phyloP scores from a whole-genome alignment of 2,888 invertebrate genomes.

The Oscheius sp. region DNA sequence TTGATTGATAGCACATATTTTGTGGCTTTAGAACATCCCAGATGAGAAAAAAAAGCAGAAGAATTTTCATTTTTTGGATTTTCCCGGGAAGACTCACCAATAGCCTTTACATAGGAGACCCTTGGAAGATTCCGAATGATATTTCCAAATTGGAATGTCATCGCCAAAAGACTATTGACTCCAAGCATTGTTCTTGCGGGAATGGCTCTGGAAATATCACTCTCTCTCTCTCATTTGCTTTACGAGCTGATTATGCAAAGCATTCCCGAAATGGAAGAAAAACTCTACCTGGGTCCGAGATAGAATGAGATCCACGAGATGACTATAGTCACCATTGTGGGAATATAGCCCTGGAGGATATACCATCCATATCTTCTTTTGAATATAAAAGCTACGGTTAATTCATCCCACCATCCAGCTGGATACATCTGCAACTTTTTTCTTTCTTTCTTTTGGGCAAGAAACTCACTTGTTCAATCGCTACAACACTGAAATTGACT shows the following conservation, averaged over 20 bases:
- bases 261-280: no score
- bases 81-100: conserved; percentile 4
- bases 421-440: conserved; percentile 64
- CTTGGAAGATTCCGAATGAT: conserved; percentile 69
- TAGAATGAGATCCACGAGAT: conserved; percentile 70
- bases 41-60: no score
- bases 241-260: neutral
- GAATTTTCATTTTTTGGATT: neutral
- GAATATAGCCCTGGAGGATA: conserved; percentile 70
- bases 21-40: no score
- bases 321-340: conserved; percentile 70
- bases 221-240: neutral
- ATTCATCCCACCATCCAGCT: conserved; percentile 70
- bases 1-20: no score
- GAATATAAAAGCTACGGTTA: conserved; percentile 69
- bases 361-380: conserved; percentile 70
- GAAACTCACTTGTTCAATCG: conserved; percentile 61
- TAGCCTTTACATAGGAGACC: conserved; percentile 69
- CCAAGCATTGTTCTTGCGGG: conserved; percentile 71
- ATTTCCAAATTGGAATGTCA: conserved; percentile 71
- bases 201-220: conserved; percentile 61
- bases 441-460: no score
- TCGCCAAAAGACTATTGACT: conserved; percentile 69
- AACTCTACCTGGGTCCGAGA: conserved; percentile 65
- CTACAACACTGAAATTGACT: conserved; percentile 68